These are phyloP conservation scores for Penaeus chinensis DNA, from an alignment of 1,140 invertebrate genomes.

Conservation along the genomic window DNA sequence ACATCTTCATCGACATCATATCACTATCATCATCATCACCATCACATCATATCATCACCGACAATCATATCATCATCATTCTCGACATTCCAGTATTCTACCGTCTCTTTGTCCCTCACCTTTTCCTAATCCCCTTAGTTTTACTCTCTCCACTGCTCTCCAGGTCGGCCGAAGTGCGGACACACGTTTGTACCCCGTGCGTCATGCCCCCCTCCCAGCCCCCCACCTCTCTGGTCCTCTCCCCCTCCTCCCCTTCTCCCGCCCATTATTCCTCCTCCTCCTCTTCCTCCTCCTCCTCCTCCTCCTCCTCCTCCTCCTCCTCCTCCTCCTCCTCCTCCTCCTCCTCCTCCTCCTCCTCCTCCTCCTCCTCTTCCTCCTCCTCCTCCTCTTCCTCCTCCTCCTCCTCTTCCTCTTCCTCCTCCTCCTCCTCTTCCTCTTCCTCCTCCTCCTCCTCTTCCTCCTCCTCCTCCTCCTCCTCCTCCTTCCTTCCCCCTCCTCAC, in stretches of 20 bases:
- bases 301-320: background rate
- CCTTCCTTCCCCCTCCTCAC: background rate
- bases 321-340: background rate
- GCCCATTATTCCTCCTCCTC: background rate
- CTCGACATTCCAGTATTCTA: too few species aligned
- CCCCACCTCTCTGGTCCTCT: too few species aligned
- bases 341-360: background rate
- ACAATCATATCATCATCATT: too few species aligned
- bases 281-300: background rate
- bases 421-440: background rate
- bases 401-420: background rate
- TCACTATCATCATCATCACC: too few species aligned
- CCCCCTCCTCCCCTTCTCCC: background rate
- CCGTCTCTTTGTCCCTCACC: background rate
- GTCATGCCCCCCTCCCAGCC: background rate
- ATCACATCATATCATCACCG: too few species aligned
- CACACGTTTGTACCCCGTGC: too few species aligned
- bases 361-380: background rate
- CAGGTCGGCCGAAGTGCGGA: too few species aligned
- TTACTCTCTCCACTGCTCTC: too few species aligned
- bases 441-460: background rate
- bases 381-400: background rate
- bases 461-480: constrained; percentile 1
- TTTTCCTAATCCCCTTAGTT: background rate
- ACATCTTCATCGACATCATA: too few species aligned